These are phyloP conservation scores for Ectropis grisescens DNA, from an alignment of 1,140 invertebrate genomes.

Conservation along the genomic window DNA sequence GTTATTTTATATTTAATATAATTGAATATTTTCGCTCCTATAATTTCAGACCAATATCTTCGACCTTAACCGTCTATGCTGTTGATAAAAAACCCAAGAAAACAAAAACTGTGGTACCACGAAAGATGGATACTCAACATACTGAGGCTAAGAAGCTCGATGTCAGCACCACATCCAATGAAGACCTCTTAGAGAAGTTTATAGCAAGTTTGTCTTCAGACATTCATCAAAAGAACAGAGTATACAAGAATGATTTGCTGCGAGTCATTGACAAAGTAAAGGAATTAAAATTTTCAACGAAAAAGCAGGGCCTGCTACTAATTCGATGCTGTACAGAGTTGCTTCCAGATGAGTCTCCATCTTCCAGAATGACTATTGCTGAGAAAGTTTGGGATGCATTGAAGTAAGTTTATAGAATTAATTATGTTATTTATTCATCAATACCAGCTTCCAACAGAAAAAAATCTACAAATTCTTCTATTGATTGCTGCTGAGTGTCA, in stretches of 20 bases:
- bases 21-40: too few relatives aligned
- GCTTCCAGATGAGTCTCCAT: constrained; percentile 42
- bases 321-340: constrained; percentile 48
- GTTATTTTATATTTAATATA: not conserved
- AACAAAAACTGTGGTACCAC: too few relatives aligned
- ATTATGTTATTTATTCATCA: too few relatives aligned
- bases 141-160: too few relatives aligned
- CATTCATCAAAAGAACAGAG: constrained; percentile 50
- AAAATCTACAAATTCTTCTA: too few relatives aligned
- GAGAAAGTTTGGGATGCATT: constrained; percentile 46
- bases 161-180: too few relatives aligned
- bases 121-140: too few relatives aligned
- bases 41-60: too few relatives aligned
- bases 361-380: constrained; percentile 32
- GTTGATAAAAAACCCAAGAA: too few relatives aligned
- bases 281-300: constrained; percentile 41
- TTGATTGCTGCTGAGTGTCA: too few relatives aligned
- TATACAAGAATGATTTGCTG: constrained; percentile 56
- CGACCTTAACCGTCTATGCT: too few relatives aligned
- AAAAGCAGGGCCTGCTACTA: constrained; percentile 43
- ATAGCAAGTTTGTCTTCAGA: constrained; percentile 42
- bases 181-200: constrained; percentile 45
- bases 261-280: constrained; percentile 46
- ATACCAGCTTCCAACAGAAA: not conserved
- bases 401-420: constrained; percentile 25